These are phyloP conservation scores for Pogoniulus pusillus DNA, from an alignment of 2,797 vertebrate genomes.

Conservation along the genomic window DNA sequence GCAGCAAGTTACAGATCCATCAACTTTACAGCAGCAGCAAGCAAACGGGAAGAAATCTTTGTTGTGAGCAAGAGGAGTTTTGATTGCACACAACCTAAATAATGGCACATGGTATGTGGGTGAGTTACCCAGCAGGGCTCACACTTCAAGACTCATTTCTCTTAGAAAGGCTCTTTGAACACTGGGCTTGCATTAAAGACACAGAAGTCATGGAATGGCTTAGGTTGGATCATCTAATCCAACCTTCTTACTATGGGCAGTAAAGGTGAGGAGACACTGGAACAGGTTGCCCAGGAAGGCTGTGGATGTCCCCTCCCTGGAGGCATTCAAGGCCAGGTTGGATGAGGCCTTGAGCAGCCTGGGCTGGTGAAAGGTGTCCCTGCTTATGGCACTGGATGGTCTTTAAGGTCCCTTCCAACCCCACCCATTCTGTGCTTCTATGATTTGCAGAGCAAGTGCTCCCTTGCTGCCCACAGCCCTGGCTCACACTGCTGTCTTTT, in stretches of 20 bases:
- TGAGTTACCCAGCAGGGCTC: background rate
- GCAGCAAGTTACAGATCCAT: constrained; percentile 2
- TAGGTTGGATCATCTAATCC: too few species aligned
- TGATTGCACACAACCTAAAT: background rate
- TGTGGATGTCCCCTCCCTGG: too few species aligned
- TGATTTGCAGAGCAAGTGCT: background rate
- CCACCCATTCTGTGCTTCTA: too few species aligned
- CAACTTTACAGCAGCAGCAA: background rate
- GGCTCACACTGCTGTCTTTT: background rate
- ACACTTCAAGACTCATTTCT: background rate
- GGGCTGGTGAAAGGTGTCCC: too few species aligned
- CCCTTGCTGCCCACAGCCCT: background rate
- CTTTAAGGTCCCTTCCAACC: too few species aligned
- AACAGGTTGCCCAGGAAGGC: too few species aligned
- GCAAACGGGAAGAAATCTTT: background rate
- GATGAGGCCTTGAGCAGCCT: too few species aligned
- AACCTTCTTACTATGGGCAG: too few species aligned
- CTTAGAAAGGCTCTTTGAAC: background rate
- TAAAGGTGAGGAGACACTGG: too few species aligned
- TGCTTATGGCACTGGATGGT: too few species aligned
- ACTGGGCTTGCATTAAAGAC: background rate
- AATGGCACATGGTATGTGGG: background rate
- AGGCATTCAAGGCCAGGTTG: too few species aligned
- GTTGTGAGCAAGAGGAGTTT: background rate
- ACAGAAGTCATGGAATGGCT: background rate